phyloP scores from a whole-genome alignment of 2,113 vertebrate genomes.

The Nymphicus hollandicus region DNA sequence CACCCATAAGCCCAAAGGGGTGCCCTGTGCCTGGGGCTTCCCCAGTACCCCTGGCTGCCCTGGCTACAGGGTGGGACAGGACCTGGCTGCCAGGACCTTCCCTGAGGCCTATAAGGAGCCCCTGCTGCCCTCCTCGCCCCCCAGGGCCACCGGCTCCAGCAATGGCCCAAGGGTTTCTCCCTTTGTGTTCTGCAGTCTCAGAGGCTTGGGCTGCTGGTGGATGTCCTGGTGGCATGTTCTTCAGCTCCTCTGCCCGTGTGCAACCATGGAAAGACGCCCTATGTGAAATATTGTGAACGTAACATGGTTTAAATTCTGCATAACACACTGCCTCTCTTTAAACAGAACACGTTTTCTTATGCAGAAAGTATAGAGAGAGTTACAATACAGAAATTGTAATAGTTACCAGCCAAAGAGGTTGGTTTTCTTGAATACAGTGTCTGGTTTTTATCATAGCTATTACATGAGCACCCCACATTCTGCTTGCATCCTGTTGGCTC shows the following conservation, averaged over 20 bases:
- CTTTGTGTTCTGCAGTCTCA: not conserved
- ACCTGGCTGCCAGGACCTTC: not conserved
- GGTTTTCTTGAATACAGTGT: not conserved
- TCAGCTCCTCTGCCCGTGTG: not conserved
- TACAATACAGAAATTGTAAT: not conserved
- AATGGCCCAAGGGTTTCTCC: not conserved
- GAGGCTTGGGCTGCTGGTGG: fast-evolving
- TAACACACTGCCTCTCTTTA: not conserved
- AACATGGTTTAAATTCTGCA: not conserved
- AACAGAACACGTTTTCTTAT: not conserved
- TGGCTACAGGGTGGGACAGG: fast-evolving
- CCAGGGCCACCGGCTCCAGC: fast-evolving
- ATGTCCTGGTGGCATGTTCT: fast-evolving
- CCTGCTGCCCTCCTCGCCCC: fast-evolving
- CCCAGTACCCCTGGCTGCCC: not conserved
- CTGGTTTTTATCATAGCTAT: conserved; percentile 28
- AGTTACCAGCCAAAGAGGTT: not conserved
- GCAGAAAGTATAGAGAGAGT: not conserved
- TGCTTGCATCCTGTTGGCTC: conserved; percentile 39
- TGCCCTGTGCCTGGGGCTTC: not conserved
- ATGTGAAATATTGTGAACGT: not conserved
- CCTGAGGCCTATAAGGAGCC: fast-evolving
- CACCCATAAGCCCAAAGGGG: fast-evolving
- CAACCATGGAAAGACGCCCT: not conserved
- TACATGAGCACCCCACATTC: conserved; percentile 32